Base-by-base conservation (phyloP, 37 sponge, comb jelly and placozoan genomes). In the Beroe forskalii region DNA sequence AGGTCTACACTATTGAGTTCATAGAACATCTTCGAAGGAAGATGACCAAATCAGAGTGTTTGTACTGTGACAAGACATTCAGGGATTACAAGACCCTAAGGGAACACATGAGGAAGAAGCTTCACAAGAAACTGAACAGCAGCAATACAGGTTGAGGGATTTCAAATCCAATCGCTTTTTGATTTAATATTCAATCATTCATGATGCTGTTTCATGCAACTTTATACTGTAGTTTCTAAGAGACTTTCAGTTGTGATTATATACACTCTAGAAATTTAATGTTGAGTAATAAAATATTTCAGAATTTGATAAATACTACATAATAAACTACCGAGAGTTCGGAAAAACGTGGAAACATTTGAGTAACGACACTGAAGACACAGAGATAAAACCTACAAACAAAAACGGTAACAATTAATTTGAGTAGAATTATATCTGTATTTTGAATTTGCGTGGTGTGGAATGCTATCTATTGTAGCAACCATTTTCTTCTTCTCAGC, bases 21-120 rank as follows among this genome's bases (percentile, higher is more conserved):
- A 44, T 80, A 30, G 86, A 80, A 48, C 43, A 44, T 17, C 28
- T 80, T 43, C 24, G 86, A 12, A 44, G 55, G 4, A 80, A 80
- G 55, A 80, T 80, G 86, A 38, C 30, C 0, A 32, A 37, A 4
- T 32, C 86, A 80, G 86, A 93, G 76, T 97, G 97, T 69, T 75
- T 97, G 48, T 97, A 94, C 83, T 97, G 97, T 62, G 95, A 97
- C 44, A 76, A 91, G 40, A 66, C 60, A 24, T 97, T 95, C 90
- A 64, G 91, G 41, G 95, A 97, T 90, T 72, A 75, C 25, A 41
- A 90, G 6, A 97, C 95, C 0, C 93, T 97, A 32, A 93, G 93
- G 67, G 97, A 97, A 12, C 97, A 97, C 93, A 95, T 97, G 97
- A 93, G 97, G 62, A 97, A 97, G 93, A 97, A 97, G 43, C 91